A percentile compares a stretch with the other conserved stretches of the same genome.
phyloP scores from a whole-genome alignment of 2,797 vertebrate species.

The Hypotaenidia philippensis region DNA sequence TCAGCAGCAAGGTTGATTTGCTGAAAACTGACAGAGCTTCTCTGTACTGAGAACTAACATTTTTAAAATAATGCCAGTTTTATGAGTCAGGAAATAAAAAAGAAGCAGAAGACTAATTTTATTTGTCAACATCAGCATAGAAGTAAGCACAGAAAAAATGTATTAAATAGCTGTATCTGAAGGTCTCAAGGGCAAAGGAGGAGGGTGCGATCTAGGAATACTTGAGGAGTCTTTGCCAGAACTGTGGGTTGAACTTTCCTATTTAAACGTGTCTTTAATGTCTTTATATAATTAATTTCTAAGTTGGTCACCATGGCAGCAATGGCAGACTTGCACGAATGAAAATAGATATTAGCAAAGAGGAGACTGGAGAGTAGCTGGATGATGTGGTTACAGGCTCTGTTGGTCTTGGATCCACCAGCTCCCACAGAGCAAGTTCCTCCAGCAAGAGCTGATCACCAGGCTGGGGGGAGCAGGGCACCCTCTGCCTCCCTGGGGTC shows the following conservation, averaged over 20 bases:
- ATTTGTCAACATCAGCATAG: not conserved
- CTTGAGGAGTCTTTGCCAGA: not conserved
- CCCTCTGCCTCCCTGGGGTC: not conserved
- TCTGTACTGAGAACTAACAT: not conserved
- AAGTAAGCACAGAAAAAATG: not conserved
- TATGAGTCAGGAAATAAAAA: not conserved
- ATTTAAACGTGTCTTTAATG: conserved; percentile 11
- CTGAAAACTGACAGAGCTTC: not conserved
- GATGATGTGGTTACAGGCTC: not conserved
- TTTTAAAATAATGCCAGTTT: not conserved
- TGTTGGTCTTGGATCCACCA: not conserved
- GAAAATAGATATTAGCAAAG: conserved; percentile 22
- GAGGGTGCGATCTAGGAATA: not conserved
- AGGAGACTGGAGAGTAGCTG: not conserved
- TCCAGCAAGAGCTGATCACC: fast-evolving
- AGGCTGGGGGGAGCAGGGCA: not conserved
- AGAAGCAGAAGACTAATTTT: not conserved
- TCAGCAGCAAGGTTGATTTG: not conserved
- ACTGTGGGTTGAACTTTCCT: not conserved
- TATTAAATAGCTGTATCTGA: not conserved
- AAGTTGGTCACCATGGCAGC: conserved; percentile 39
- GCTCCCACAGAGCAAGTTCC: not conserved
- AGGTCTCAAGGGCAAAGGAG: not conserved
- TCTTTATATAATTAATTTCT: conserved; percentile 22
- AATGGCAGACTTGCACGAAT: conserved; percentile 34